Conservation (phyloP, 2,113 vertebrate genomes). For the Hylia prasina region DNA sequence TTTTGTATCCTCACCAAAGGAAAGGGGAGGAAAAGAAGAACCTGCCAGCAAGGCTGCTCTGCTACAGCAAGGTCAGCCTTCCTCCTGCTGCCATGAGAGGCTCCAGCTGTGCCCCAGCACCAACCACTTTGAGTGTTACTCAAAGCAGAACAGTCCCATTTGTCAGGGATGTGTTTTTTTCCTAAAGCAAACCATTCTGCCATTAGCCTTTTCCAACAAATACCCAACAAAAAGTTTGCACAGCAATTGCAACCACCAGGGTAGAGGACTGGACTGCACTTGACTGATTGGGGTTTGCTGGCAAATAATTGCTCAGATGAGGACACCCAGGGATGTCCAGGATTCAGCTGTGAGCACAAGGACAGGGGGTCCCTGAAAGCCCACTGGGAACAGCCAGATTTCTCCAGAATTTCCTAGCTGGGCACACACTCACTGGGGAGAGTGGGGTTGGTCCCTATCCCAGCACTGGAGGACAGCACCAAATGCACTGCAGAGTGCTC, state of each 20-base stretch:
- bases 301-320: background rate
- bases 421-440: background rate
- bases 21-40: background rate
- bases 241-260: background rate
- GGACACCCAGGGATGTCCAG: background rate
- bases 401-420: background rate
- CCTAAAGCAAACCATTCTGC: background rate
- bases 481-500: background rate
- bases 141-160: background rate
- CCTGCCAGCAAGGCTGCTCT: background rate
- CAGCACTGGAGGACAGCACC: background rate
- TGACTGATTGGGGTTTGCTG: background rate
- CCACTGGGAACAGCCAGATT: background rate
- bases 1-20: background rate
- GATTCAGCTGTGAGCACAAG: background rate
- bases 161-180: accelerated
- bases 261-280: background rate
- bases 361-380: background rate
- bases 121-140: background rate
- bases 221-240: background rate
- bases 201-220: background rate
- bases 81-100: background rate
- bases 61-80: background rate
- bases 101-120: background rate
- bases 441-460: background rate